Evolutionary conservation across 2,888 invertebrate species (phyloP).

Genomic region (Nipponacmea schrenckii): DNA sequence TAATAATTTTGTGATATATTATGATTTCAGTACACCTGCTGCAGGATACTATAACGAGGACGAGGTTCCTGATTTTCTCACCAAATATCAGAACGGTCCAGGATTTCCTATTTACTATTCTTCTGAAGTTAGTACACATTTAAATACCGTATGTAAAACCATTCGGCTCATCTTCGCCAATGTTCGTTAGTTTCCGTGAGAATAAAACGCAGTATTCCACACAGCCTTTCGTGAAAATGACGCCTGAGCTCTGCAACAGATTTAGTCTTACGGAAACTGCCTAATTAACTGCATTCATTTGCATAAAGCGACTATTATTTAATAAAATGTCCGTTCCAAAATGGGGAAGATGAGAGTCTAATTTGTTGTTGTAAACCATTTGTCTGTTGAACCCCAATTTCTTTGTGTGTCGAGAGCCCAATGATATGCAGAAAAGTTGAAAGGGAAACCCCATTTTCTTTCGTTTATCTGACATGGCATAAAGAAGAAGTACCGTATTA

Average conservation of each 20-base stretch:
- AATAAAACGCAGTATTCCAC: too few relatives aligned
- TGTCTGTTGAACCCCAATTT: not conserved
- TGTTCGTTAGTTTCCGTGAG: too few relatives aligned
- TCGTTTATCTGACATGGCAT: not conserved
- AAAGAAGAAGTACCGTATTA: not conserved
- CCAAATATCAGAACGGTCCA: conserved; percentile 78
- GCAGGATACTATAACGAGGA: conserved; percentile 84
- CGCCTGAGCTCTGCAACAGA: too few relatives aligned
- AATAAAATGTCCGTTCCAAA: not conserved
- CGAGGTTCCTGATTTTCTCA: conserved; percentile 80
- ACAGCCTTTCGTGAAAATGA: too few relatives aligned
- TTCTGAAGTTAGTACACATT: conserved; percentile 72
- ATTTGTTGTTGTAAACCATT: not conserved
- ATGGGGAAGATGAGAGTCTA: not conserved
- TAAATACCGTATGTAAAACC: too few relatives aligned
- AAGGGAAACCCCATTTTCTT: not conserved
- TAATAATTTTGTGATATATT: not conserved
- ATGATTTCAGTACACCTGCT: conserved; percentile 75
- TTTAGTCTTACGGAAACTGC: too few relatives aligned
- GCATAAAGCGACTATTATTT: too few relatives aligned
- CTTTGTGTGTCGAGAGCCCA: not conserved
- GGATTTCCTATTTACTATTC: conserved; percentile 81
- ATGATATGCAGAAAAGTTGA: not conserved
- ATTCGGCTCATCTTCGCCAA: too few relatives aligned
- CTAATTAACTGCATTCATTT: too few relatives aligned